A percentile compares a stretch with the other conserved stretches of the same genome.
Evolutionary conservation across 2,888 invertebrate species (phyloP).

Genomic region (Cosmorhoe ocellata): DNA sequence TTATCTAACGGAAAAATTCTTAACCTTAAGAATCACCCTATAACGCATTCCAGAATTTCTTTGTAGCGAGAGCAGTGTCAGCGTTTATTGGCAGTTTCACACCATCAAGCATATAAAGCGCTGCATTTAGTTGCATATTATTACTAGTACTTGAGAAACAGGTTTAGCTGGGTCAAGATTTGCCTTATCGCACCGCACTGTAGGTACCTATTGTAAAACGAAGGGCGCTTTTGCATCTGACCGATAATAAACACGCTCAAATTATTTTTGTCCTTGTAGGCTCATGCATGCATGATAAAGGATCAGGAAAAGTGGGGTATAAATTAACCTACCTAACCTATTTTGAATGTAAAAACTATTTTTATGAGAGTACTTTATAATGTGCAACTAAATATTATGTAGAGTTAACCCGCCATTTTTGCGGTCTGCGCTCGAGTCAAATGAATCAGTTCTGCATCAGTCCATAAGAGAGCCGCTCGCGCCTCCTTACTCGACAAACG

Average conservation of each 20-base stretch:
- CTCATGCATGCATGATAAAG: slow-evolving; percentile 31
- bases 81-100: slow-evolving; percentile 48
- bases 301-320: slow-evolving; percentile 26
- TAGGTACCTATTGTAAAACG: slow-evolving; percentile 20
- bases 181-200: slow-evolving; percentile 29
- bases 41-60: slow-evolving; percentile 51
- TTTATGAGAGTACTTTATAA: no score
- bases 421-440: slow-evolving; percentile 62
- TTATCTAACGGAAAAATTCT: no score
- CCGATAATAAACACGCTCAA: slow-evolving; percentile 6
- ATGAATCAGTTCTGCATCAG: slow-evolving; percentile 79
- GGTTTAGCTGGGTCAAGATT: slow-evolving; percentile 31
- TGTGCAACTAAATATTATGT: no score
- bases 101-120: slow-evolving; percentile 51
- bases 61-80: slow-evolving; percentile 60
- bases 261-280: slow-evolving; percentile 16
- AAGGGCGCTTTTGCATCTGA: slow-evolving; percentile 25
- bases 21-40: slow-evolving; percentile 9
- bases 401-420: slow-evolving; percentile 62
- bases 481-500: slow-evolving; percentile 62
- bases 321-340: neutral
- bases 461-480: slow-evolving; percentile 76
- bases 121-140: slow-evolving; percentile 28
- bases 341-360: no score
- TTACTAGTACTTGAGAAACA: slow-evolving; percentile 19